Evolutionary conservation across 2,888 invertebrate genomes (phyloP), one percentile per base, ranked within the genome.

Genomic region (Ectemnius cavifrons): DNA sequence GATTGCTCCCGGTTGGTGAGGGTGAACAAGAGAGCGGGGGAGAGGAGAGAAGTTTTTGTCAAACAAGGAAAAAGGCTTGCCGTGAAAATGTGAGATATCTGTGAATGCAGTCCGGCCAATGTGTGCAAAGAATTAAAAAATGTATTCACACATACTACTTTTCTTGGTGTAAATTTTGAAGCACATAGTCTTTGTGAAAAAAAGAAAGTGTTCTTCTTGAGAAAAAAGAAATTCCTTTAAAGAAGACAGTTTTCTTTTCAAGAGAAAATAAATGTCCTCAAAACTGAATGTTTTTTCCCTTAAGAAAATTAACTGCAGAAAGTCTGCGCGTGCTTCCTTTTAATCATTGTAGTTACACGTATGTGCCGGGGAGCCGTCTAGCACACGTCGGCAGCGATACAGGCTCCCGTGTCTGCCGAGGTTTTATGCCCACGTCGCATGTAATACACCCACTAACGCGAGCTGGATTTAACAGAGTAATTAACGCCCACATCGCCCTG

Each of bases 391-490:
- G 47, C 52, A 11, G 58, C 80, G 71, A 76, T 73, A 37, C 37
- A 70, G 62, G 6, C 64, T 63, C 28, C 63, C 49, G 78, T 82
- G 75, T 82, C 80, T 78, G 76, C 78, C 81, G 65, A 75, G 63
- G 67, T 80, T 78, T 73, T 67, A 66, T 68, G 65, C 64, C 67
- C 74, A 69, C 71, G 62, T 80, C 69, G 60, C 76, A 67, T 69
- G 80, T 73, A 71, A 71, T 58, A 81, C 81, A 73, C 83, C 79
- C 77, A 77, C 79, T 77, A 78, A 70, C 56, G 45, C 71, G 56
- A 66, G 74, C 75, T 77, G 66, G 73, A 80, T 78, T 81, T 78
- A 77, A 83, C 77, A 66, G 72, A 77, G 80, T 80, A 81, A 83
- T 83, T 83, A 83, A 78, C 83, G 73, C 79, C 81, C 77, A 80